Base-by-base conservation (phyloP, 92 coral and sea anemone genomes). In the Heliopora coerulea region DNA sequence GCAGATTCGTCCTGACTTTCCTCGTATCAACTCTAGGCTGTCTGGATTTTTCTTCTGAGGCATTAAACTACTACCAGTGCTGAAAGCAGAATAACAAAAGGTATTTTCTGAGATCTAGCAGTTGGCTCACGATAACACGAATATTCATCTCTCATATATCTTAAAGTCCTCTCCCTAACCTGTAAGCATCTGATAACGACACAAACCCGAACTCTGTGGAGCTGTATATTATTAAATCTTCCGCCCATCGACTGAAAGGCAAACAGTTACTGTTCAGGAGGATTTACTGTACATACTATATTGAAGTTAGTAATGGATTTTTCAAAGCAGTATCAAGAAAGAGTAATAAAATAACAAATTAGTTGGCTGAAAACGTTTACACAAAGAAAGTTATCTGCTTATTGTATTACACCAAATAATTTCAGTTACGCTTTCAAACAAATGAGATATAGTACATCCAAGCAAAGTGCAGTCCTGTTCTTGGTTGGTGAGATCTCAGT, bases 21-120 rank as follows among this genome's bases (percentile, higher is more conserved):
- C 97, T 57, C 97, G 88, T 23, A 92, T 92, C 20, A 92, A 85
- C 63, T 92, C 97, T 60, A 92, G 80, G 46, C 97, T 92, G 86
- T 92, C 97, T 6, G 97, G 89, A 72, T 92, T 92, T 67, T 92
- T 92, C 90, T 92, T 92, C 80, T 92, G 97, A 8, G 97, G 97
- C 97, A 92, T 92, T 29, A 92, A 44, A 56, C 97, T 92, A 76
- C 97, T 92, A 35, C 97, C 97, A 37, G 97, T 92, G 75, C 97
- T 92, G 29, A n/a, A 58, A 60, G 44, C 6, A 8, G 30, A 8
- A 67, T 26, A 24, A 29, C n/a, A n/a, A n/a, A n/a, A n/a, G n/a
- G n/a, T n/a, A n/a, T n/a, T n/a, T n/a, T n/a, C n/a, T n/a, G n/a
- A n/a, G n/a, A n/a, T n/a, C n/a, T n/a, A n/a, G n/a, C n/a, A n/a